Conservation (phyloP, 2,888 invertebrate species). For the Dione juno region DNA sequence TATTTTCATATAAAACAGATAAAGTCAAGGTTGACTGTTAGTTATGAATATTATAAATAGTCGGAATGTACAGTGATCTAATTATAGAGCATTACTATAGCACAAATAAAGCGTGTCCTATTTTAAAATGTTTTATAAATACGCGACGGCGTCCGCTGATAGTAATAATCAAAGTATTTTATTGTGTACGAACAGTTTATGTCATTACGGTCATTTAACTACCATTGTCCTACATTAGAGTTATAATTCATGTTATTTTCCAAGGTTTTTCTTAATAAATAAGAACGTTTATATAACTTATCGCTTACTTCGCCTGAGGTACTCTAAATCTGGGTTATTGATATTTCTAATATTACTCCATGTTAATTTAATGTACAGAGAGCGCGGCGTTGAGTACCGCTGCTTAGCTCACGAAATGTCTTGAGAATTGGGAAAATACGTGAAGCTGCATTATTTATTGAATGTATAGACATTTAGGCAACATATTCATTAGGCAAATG, state of each 20-base stretch:
- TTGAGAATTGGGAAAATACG: not conserved
- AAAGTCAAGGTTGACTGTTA: constrained; percentile 12
- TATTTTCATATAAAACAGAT: constrained; percentile 8
- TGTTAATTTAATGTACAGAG: not conserved
- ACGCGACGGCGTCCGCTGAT: constrained; percentile 34
- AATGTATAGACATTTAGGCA: not conserved
- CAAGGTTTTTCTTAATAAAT: constrained; percentile 17
- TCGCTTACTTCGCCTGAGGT: not conserved
- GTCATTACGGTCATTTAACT: constrained; percentile 28
- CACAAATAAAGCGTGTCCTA: constrained; percentile 30
- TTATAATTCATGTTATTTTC: constrained; percentile 12
- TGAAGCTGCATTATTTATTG: not conserved
- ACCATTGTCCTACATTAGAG: constrained; percentile 19
- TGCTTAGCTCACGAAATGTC: too few species aligned
- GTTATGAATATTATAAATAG: constrained; percentile 15
- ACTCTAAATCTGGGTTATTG: not conserved
- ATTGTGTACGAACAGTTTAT: constrained; percentile 36
- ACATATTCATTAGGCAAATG: not conserved
- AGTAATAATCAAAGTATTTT: constrained; percentile 40
- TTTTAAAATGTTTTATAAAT: constrained; percentile 39
- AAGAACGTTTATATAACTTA: not conserved
- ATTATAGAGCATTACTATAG: constrained; percentile 27
- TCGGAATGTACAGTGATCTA: constrained; percentile 30
- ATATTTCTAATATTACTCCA: not conserved
- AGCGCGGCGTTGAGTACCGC: too few species aligned